Percentiles rank a stretch among this genome's conserved stretches.
phyloP scores from a whole-genome alignment of 2,797 vertebrate species.

The Syngnathus acus region DNA sequence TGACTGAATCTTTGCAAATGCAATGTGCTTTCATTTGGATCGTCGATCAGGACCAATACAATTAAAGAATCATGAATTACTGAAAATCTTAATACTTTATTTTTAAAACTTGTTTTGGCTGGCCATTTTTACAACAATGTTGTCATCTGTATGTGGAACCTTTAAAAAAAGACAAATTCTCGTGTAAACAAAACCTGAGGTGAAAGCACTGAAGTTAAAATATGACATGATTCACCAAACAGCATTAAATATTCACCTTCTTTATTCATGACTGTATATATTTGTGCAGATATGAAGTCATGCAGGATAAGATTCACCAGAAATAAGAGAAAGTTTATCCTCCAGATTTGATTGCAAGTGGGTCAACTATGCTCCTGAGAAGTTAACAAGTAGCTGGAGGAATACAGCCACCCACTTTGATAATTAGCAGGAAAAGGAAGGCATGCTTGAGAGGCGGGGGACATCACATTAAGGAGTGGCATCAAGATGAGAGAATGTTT shows the following conservation, averaged over 20 bases:
- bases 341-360: conserved; percentile 62
- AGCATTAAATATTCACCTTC: background rate
- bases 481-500: conserved; percentile 39
- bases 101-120: background rate
- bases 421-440: conserved; percentile 64
- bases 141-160: background rate
- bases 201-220: background rate
- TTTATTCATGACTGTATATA: background rate
- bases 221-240: background rate
- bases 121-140: background rate
- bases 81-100: background rate
- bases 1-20: background rate
- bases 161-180: background rate
- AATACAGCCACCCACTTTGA: conserved; percentile 59
- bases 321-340: conserved; percentile 30
- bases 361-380: conserved; percentile 71
- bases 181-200: background rate
- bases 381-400: conserved; percentile 63
- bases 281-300: background rate
- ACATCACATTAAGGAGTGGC: conserved; percentile 30
- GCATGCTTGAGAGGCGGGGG: conserved; percentile 34
- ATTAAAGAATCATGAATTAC: background rate
- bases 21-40: background rate
- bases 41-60: background rate
- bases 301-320: background rate